Percentiles rank a stretch among this genome's conserved stretches.
These are phyloP conservation scores for Macquaria ambigua DNA, from an alignment of 2,113 vertebrate species.

Conservation along the genomic window DNA sequence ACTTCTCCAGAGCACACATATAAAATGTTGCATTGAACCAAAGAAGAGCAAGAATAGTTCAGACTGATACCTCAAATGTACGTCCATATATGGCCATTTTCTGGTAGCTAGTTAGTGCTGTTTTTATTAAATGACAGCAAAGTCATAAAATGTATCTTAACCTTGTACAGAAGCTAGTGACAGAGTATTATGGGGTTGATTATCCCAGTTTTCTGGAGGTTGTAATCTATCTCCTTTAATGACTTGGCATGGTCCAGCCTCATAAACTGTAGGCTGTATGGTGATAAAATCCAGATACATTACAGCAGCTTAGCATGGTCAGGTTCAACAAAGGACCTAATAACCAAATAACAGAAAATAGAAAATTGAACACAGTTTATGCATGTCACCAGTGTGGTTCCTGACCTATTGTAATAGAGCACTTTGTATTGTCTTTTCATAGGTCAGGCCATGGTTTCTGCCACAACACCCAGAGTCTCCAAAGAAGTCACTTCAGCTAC, in stretches of 20 bases:
- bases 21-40: conserved; percentile 66
- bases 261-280: conserved; percentile 38
- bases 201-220: conserved; percentile 33
- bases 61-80: conserved; percentile 38
- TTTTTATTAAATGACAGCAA: conserved; percentile 65
- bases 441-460: conserved; percentile 70
- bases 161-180: conserved; percentile 31
- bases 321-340: conserved; percentile 35
- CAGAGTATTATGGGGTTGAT: conserved; percentile 46
- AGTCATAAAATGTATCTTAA: conserved; percentile 52
- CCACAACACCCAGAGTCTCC: conserved; percentile 67
- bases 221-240: conserved; percentile 56
- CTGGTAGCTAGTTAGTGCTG: conserved; percentile 33
- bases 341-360: conserved; percentile 14
- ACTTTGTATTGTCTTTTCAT: conserved; percentile 39
- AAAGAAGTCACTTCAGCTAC: conserved; percentile 57
- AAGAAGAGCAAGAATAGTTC: conserved; percentile 54
- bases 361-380: neutral
- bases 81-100: conserved; percentile 73
- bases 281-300: conserved; percentile 54
- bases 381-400: conserved; percentile 14
- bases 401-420: conserved; percentile 7
- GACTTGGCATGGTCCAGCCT: conserved; percentile 34
- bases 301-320: conserved; percentile 20
- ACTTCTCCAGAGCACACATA: conserved; percentile 55